Evolutionary conservation across 2,888 invertebrate genomes (phyloP).

Genomic region (Drosophila anceps): DNA sequence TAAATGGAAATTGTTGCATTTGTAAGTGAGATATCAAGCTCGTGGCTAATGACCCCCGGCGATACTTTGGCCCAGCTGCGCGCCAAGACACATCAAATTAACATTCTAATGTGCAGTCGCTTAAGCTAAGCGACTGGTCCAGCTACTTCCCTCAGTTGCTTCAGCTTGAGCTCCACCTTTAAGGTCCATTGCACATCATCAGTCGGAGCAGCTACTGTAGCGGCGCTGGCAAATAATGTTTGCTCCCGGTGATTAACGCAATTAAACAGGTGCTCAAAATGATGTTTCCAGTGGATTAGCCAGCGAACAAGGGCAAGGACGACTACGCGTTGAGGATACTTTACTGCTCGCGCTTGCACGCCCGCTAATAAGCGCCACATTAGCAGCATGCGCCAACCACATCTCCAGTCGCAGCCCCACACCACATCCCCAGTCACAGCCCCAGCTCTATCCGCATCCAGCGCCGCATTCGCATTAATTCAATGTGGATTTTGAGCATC

Average conservation of each 20-base stretch:
- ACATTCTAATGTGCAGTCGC: constrained; percentile 55
- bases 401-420: background rate
- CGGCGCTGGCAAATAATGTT: constrained; percentile 63
- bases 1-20: constrained; percentile 3
- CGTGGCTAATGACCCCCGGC: constrained; percentile 22
- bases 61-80: constrained; percentile 46
- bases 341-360: constrained; percentile 15
- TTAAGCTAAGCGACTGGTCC: constrained; percentile 1
- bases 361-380: constrained; percentile 48
- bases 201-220: constrained; percentile 1
- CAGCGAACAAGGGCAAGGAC: constrained; percentile 38
- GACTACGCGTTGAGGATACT: constrained; percentile 2
- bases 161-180: constrained; percentile 11
- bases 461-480: constrained; percentile 44
- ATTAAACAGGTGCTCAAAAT: constrained; percentile 85
- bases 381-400: constrained; percentile 34
- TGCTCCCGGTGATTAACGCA: constrained; percentile 83
- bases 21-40: constrained; percentile 16
- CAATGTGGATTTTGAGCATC: constrained; percentile 48
- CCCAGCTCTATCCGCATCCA: background rate
- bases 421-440: background rate
- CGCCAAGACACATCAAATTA: constrained; percentile 54
- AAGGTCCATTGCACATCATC: constrained; percentile 39
- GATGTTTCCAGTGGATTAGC: constrained; percentile 82
- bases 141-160: background rate